Percentiles rank a stretch among this genome's conserved stretches.
Conservation (phyloP, 2,113 vertebrate genomes). For the Baryphthengus martii region DNA sequence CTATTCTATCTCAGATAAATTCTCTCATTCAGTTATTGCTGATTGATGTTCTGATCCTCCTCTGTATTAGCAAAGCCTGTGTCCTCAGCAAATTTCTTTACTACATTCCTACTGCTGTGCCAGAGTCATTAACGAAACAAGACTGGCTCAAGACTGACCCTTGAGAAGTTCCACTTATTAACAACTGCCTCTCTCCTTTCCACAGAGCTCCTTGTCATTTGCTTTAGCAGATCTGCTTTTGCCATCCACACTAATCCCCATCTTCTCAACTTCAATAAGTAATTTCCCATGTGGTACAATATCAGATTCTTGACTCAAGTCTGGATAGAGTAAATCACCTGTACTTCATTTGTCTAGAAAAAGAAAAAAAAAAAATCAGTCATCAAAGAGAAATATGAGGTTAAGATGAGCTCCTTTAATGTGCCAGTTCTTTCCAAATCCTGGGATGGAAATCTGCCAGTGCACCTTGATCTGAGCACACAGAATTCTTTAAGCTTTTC, state of each 20-base stretch:
- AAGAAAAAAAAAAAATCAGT: background rate
- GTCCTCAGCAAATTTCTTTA: constrained; percentile 1
- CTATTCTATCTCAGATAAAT: background rate
- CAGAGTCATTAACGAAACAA: background rate
- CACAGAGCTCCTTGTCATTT: background rate
- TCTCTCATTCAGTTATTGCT: background rate
- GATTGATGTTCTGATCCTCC: constrained; percentile 8
- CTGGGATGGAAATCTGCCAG: constrained; percentile 49
- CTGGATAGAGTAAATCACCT: constrained; percentile 16
- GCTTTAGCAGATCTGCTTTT: background rate
- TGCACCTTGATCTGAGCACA: constrained; percentile 29
- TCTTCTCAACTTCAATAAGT: constrained; percentile 9
- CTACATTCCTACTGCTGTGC: background rate
- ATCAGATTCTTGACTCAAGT: background rate
- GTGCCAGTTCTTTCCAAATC: constrained; percentile 52
- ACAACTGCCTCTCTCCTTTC: background rate
- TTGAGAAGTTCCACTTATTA: background rate
- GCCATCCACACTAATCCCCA: constrained; percentile 5
- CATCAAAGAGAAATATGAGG: constrained; percentile 52
- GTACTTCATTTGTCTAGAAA: constrained; percentile 32
- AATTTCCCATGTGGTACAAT: constrained; percentile 29
- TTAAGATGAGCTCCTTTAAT: constrained; percentile 40
- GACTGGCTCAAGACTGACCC: background rate
- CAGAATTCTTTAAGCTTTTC: constrained; percentile 30
- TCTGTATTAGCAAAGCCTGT: background rate